A percentile compares a stretch with the other conserved stretches of the same genome.
These are phyloP conservation scores for Motacilla alba DNA, from an alignment of 2,113 vertebrate species.

Conservation along the genomic window DNA sequence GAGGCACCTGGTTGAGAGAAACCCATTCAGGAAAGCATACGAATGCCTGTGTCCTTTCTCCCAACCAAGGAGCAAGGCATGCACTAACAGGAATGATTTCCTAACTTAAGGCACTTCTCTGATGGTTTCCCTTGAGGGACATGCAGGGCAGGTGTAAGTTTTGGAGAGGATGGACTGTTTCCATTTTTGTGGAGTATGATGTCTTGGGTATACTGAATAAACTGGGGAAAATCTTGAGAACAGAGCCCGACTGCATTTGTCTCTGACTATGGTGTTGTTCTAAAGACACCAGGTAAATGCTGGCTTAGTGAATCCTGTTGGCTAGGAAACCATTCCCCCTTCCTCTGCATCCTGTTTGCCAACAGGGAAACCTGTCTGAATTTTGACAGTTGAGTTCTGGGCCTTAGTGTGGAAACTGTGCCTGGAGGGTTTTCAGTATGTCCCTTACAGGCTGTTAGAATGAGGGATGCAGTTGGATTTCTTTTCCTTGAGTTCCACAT, in stretches of 20 bases:
- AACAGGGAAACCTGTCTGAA: not conserved
- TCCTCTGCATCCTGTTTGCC: not conserved
- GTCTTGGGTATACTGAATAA: not conserved
- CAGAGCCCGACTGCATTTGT: not conserved
- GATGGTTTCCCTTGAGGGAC: not conserved
- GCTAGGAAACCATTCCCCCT: not conserved
- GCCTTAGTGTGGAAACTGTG: not conserved
- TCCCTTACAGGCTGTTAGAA: not conserved
- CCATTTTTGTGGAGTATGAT: not conserved
- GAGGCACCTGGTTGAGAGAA: not conserved
- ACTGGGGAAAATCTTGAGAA: not conserved
- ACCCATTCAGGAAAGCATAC: not conserved
- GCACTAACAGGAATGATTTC: not conserved
- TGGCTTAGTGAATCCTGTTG: not conserved
- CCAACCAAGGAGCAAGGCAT: not conserved
- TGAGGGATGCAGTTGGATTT: not conserved
- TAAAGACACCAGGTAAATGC: not conserved
- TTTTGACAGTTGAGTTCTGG: not conserved
- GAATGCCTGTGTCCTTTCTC: accelerated
- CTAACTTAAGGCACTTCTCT: not conserved
- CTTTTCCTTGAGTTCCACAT: not conserved
- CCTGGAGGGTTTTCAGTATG: not conserved
- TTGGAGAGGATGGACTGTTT: not conserved
- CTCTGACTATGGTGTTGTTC: not conserved
- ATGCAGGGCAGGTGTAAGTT: not conserved